phyloP scores from a whole-genome alignment of 1,140 invertebrate genomes.

The Drosophila seguyi region DNA sequence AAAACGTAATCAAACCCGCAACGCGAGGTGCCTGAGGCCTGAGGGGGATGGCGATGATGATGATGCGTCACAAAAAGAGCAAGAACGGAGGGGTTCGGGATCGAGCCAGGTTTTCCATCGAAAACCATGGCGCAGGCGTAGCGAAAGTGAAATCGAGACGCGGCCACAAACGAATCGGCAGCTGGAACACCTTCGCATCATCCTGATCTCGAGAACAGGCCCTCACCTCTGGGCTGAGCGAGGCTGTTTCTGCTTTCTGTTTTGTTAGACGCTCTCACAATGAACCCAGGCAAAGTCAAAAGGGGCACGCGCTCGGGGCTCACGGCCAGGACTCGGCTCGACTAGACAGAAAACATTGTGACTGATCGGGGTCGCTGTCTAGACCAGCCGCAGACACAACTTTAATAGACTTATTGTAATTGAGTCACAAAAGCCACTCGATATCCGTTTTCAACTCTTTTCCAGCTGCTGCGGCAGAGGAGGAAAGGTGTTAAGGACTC shows the following conservation, averaged over 20 bases:
- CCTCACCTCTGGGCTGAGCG: conserved; percentile 24
- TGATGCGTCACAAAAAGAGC: conserved; percentile 66
- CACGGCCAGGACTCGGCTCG: conserved; percentile 6
- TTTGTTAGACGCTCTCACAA: conserved; percentile 68
- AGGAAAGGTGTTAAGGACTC: conserved; percentile 49
- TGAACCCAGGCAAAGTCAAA: conserved; percentile 64
- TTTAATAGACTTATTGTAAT: conserved; percentile 84
- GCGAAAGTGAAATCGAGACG: conserved; percentile 82
- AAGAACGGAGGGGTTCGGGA: conserved; percentile 19
- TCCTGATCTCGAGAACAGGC: conserved; percentile 3
- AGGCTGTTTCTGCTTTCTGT: conserved; percentile 18
- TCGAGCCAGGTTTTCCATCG: conserved; percentile 65
- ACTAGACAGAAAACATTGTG: conserved; percentile 60
- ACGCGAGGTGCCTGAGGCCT: conserved; percentile 27
- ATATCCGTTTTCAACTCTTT: conserved; percentile 73
- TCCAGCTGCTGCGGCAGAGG: conserved; percentile 34
- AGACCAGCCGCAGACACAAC: conserved; percentile 70
- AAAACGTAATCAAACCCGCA: conserved; percentile 80
- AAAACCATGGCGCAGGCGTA: conserved; percentile 70
- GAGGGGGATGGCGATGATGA: conserved; percentile 32
- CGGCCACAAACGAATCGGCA: conserved; percentile 53
- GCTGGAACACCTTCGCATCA: conserved; percentile 79
- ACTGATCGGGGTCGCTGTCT: conserved; percentile 65
- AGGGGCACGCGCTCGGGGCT: conserved; percentile 68
- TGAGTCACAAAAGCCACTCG: conserved; percentile 81